Conservation (phyloP, 2,888 invertebrate genomes). For the Meiosimyza decipiens region DNA sequence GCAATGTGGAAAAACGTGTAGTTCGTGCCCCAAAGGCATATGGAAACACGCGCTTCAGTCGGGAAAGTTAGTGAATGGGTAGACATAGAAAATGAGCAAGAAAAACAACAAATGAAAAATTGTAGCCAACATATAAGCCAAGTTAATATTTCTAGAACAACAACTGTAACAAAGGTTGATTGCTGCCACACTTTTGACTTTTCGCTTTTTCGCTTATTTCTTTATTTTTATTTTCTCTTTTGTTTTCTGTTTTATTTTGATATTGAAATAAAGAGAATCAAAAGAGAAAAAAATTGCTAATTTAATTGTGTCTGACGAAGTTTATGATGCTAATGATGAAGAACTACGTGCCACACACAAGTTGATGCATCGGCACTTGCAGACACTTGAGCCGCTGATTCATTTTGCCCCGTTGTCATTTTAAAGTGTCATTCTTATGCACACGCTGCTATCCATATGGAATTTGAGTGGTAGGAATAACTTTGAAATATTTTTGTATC, state of each 20-base stretch:
- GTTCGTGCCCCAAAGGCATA: slow-evolving; percentile 12
- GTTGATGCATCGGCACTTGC: slow-evolving; percentile 13
- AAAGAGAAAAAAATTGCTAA: slow-evolving; percentile 15
- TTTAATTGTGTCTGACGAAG: slow-evolving; percentile 10
- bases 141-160: slow-evolving; percentile 28
- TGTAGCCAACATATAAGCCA: slow-evolving; percentile 19
- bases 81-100: not conserved
- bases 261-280: not conserved
- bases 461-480: no score
- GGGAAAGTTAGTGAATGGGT: slow-evolving; percentile 15
- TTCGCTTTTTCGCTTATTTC: no score
- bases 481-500: no score
- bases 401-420: slow-evolving; percentile 47
- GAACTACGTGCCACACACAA: slow-evolving; percentile 30
- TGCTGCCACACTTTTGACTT: slow-evolving; percentile 28
- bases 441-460: no score
- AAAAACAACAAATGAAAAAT: not conserved
- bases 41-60: slow-evolving; percentile 19
- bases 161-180: slow-evolving; percentile 23
- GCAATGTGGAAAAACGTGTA: slow-evolving; percentile 28
- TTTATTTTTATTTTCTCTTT: no score
- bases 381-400: slow-evolving; percentile 45
- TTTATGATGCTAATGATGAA: not conserved
- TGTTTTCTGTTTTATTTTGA: no score
- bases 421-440: no score